A percentile compares a stretch with the other conserved stretches of the same genome.
phyloP scores from a whole-genome alignment of 2,888 invertebrate species.

The Helicoverpa assulta region DNA sequence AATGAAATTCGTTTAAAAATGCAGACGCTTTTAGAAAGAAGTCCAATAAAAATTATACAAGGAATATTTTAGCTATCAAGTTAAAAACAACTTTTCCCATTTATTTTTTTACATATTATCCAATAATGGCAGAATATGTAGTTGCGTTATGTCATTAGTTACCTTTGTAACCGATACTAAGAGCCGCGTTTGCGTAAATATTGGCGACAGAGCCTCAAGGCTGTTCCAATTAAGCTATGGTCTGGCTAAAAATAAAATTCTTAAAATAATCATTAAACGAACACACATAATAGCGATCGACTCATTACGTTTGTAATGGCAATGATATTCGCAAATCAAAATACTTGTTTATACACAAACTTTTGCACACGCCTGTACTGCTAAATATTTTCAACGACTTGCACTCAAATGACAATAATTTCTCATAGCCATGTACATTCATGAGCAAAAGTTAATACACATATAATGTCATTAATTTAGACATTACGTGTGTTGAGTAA shows the following conservation, averaged over 20 bases:
- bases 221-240: conserved; percentile 74
- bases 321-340: conserved; percentile 44
- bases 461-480: conserved; percentile 25
- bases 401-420: conserved; percentile 13
- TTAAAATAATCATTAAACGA: conserved; percentile 62
- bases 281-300: conserved; percentile 52
- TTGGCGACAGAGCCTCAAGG: conserved; percentile 79
- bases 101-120: conserved; percentile 34
- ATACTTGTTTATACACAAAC: conserved; percentile 13
- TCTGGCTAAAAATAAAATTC: conserved; percentile 65
- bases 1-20: no score
- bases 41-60: conserved; percentile 13
- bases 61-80: neutral
- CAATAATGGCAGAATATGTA: conserved; percentile 42
- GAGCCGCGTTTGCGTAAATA: conserved; percentile 76
- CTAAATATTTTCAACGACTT: neutral
- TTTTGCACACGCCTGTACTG: conserved; percentile 7
- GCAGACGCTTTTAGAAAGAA: neutral
- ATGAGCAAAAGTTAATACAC: conserved; percentile 21
- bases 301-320: conserved; percentile 39
- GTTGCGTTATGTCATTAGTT: conserved; percentile 75
- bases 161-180: conserved; percentile 67
- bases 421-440: conserved; percentile 10
- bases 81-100: conserved; percentile 30
- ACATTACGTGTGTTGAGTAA: conserved; percentile 46